Conservation (phyloP, 2,113 vertebrate genomes). For the Columba livia region DNA sequence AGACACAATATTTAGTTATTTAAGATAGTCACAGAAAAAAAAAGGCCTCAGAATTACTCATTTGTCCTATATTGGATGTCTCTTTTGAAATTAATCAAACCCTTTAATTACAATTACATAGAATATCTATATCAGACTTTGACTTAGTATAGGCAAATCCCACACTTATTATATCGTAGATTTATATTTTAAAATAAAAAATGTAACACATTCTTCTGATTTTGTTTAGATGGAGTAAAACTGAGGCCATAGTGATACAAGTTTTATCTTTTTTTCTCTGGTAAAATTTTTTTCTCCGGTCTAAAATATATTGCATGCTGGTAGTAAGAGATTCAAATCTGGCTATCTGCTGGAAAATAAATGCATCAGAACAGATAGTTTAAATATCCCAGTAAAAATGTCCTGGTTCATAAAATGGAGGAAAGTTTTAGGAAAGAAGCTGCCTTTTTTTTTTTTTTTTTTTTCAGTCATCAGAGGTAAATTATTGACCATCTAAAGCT, state of each 20-base stretch:
- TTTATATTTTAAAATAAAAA: not conserved
- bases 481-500: not conserved
- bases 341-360: not conserved
- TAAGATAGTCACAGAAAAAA: not conserved
- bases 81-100: not conserved
- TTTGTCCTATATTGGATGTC: not conserved
- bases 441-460: not conserved
- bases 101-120: not conserved
- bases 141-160: not conserved
- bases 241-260: not conserved
- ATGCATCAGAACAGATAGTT: not conserved
- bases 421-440: not conserved
- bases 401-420: not conserved
- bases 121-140: not conserved
- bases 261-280: not conserved
- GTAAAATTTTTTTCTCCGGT: not conserved
- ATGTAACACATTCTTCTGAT: accelerated
- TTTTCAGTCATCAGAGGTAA: not conserved
- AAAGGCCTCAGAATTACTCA: not conserved
- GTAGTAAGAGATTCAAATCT: not conserved
- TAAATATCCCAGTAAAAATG: not conserved
- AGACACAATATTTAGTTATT: not conserved
- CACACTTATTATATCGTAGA: not conserved
- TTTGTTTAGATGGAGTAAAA: not conserved
- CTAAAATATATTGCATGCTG: not conserved